Evolutionary conservation across 2,797 vertebrate genomes (phyloP).

Genomic region (Discoglossus pictus): DNA sequence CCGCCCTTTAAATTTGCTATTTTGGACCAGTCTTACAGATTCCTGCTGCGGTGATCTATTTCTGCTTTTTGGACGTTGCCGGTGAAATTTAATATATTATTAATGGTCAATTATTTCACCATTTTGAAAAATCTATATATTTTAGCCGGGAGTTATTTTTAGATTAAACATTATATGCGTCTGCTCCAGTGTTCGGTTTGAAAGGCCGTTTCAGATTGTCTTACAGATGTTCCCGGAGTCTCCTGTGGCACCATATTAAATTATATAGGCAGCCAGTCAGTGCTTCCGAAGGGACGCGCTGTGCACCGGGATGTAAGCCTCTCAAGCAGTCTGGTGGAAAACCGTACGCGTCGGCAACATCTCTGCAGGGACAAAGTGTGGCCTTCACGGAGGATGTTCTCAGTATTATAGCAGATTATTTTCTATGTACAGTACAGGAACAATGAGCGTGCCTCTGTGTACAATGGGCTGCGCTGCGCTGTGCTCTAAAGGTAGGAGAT

Average conservation of each 20-base stretch:
- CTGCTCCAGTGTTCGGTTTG: slow-evolving; percentile 59
- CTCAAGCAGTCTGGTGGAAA: slow-evolving; percentile 44
- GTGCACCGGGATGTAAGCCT: slow-evolving; percentile 60
- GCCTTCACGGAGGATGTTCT: slow-evolving; percentile 50
- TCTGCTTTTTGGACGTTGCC: no score
- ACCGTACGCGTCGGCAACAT: slow-evolving; percentile 53
- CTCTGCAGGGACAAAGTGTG: slow-evolving; percentile 56
- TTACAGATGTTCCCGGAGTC: slow-evolving; percentile 73
- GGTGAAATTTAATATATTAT: no score
- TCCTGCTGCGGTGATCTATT: no score
- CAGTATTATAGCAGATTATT: slow-evolving; percentile 37
- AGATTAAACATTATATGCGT: no score
- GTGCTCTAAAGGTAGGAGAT: slow-evolving; percentile 83
- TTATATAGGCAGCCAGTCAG: slow-evolving; percentile 77
- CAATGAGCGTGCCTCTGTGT: slow-evolving; percentile 68
- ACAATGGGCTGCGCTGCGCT: slow-evolving; percentile 87
- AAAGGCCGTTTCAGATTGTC: slow-evolving; percentile 75
- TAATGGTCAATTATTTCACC: no score
- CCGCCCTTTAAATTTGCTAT: no score
- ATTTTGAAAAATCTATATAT: no score
- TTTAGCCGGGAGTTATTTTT: no score
- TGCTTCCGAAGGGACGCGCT: slow-evolving; percentile 63
- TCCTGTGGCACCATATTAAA: slow-evolving; percentile 82
- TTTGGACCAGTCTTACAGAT: no score
- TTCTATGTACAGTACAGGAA: slow-evolving; percentile 53